Evolutionary conservation across 1,140 invertebrate genomes (phyloP).

Genomic region (Nasonia vitripennis): DNA sequence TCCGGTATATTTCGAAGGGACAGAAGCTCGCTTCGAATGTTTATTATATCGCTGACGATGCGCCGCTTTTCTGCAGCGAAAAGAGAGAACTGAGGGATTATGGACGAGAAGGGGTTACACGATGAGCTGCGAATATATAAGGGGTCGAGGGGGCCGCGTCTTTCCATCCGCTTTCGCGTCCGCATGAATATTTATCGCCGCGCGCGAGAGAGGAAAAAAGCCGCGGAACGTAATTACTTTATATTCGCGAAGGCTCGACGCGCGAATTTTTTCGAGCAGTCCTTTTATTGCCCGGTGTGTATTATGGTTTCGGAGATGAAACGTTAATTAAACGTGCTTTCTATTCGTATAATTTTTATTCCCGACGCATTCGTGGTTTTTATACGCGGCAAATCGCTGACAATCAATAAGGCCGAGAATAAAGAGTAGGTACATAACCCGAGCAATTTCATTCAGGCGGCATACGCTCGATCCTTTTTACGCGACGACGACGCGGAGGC

Average conservation of each 20-base stretch:
- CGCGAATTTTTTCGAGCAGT: no score
- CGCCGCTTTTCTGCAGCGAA: no score
- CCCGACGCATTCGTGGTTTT: neutral
- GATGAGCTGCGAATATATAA: neutral
- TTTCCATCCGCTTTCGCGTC: constrained; percentile 5
- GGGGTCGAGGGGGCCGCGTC: neutral
- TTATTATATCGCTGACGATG: no score
- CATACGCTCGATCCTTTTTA: neutral
- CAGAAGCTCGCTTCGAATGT: no score
- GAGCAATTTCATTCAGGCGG: constrained; percentile 5
- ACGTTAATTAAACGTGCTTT: no score
- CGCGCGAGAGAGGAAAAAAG: neutral
- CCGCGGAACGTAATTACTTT: constrained; percentile 9
- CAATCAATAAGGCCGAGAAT: neutral
- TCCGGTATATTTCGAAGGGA: no score
- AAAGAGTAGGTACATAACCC: neutral
- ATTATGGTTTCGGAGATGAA: no score
- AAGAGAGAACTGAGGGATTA: neutral
- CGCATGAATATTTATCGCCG: constrained; percentile 30
- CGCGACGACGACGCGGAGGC: constrained; percentile 27
- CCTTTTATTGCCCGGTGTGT: no score
- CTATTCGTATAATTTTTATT: no score
- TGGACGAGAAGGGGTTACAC: constrained; percentile 9
- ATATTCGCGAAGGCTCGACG: no score
- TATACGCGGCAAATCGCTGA: neutral